Evolutionary conservation across 2,113 vertebrate species (phyloP).

Genomic region (Pelecanoides urinatrix): DNA sequence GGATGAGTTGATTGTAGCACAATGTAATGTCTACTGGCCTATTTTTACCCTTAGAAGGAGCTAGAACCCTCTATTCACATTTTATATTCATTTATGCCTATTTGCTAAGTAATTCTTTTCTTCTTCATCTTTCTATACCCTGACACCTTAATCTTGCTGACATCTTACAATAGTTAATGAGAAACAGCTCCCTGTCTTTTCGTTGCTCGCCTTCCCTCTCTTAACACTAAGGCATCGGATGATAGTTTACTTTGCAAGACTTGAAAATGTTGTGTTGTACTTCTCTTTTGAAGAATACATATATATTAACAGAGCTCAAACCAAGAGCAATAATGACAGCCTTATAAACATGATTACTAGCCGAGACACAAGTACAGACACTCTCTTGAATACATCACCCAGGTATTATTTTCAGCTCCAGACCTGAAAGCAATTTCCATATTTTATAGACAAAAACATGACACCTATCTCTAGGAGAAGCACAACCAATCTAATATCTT

Average conservation of each 20-base stretch:
- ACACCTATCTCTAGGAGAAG: conserved; percentile 31
- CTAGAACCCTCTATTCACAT: background rate
- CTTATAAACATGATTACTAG: conserved; percentile 47
- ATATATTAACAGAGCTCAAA: conserved; percentile 56
- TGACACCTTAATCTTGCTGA: conserved; percentile 65
- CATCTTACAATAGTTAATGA: conserved; percentile 64
- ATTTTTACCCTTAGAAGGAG: conserved; percentile 10
- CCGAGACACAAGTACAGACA: conserved; percentile 3
- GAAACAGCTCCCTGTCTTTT: conserved; percentile 61
- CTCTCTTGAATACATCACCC: conserved; percentile 17
- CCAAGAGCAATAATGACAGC: conserved; percentile 54
- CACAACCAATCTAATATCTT: background rate
- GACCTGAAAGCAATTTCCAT: conserved; percentile 30
- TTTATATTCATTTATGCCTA: conserved; percentile 56
- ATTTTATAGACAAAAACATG: conserved; percentile 41
- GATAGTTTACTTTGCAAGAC: conserved; percentile 59
- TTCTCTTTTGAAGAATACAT: conserved; percentile 64
- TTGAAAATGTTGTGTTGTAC: conserved; percentile 68
- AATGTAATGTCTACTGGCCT: background rate
- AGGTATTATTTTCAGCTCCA: conserved; percentile 53
- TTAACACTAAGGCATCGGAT: conserved; percentile 8
- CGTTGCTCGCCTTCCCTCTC: background rate
- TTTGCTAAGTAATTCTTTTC: conserved; percentile 58
- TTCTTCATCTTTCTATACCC: conserved; percentile 40
- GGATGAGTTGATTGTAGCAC: background rate